Percentiles rank a stretch among this genome's conserved stretches.
phyloP scores from a whole-genome alignment of 1,140 invertebrate genomes.

The Drosophila punjabiensis region DNA sequence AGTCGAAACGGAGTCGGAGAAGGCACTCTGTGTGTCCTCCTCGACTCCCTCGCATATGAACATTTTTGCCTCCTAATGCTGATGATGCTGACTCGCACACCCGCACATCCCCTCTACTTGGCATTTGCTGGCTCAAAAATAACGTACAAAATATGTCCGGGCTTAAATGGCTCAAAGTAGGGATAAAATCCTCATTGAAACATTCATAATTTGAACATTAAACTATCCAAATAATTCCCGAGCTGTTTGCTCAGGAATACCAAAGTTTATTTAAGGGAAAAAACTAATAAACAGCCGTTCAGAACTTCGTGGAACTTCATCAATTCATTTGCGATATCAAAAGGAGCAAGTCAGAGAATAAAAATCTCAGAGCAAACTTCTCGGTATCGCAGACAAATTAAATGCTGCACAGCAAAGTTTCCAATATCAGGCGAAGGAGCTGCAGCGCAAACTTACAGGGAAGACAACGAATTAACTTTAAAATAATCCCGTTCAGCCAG shows the following conservation, averaged over 20 bases:
- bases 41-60: conserved; percentile 15
- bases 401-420: conserved; percentile 67
- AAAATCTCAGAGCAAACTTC: conserved; percentile 65
- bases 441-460: conserved; percentile 31
- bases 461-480: conserved; percentile 30
- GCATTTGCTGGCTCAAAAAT: conserved; percentile 2
- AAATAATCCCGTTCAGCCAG: conserved; percentile 57
- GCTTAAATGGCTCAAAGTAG: background rate
- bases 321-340: conserved; percentile 40
- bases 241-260: background rate
- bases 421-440: conserved; percentile 38
- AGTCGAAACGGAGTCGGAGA: conserved; percentile 52
- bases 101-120: background rate
- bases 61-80: conserved; percentile 66
- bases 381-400: conserved; percentile 69
- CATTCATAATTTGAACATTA: conserved; percentile 7
- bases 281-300: conserved; percentile 23
- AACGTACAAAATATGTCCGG: background rate
- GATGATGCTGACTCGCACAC: conserved; percentile 45
- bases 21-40: background rate
- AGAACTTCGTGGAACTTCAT: conserved; percentile 43
- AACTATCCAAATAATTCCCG: background rate
- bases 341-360: conserved; percentile 30
- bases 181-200: background rate
- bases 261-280: conserved; percentile 3